phyloP scores from a whole-genome alignment of 2,797 vertebrate species.

The Melanotaenia nigrans region DNA sequence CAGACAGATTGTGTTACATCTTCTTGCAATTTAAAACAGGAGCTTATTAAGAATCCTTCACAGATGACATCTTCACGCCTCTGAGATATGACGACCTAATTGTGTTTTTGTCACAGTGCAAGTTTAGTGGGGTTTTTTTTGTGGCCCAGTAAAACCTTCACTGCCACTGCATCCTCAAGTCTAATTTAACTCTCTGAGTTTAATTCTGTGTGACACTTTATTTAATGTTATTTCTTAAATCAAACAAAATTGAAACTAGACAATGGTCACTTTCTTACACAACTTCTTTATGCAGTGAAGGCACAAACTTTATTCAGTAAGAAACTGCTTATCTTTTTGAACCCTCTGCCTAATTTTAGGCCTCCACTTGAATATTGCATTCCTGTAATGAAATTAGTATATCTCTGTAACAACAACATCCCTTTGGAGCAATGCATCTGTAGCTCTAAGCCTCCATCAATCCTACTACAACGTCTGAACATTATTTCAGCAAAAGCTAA shows the following conservation, averaged over 20 bases:
- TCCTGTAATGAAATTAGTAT: not conserved
- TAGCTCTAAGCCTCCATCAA: not conserved
- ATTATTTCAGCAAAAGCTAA: not conserved
- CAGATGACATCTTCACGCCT: slow-evolving; percentile 21
- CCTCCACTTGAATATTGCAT: not conserved
- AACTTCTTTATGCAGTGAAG: not conserved
- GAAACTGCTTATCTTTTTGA: not conserved
- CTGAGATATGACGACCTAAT: not conserved
- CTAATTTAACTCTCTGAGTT: not conserved
- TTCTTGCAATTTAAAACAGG: not conserved
- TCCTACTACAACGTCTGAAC: not conserved
- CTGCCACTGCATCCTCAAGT: not conserved
- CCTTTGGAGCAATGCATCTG: not conserved
- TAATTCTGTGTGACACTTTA: not conserved
- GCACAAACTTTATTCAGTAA: not conserved
- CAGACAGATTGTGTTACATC: not conserved
- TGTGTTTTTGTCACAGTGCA: not conserved
- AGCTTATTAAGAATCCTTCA: slow-evolving; percentile 19
- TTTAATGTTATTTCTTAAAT: not conserved
- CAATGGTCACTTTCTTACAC: not conserved
- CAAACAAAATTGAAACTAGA: not conserved
- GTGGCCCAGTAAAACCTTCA: not conserved
- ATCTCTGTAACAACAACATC: not conserved
- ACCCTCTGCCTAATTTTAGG: not conserved
- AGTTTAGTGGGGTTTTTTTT: not conserved